These are phyloP conservation scores for Epiblema foenella DNA, from an alignment of 2,888 invertebrate genomes.

Conservation along the genomic window DNA sequence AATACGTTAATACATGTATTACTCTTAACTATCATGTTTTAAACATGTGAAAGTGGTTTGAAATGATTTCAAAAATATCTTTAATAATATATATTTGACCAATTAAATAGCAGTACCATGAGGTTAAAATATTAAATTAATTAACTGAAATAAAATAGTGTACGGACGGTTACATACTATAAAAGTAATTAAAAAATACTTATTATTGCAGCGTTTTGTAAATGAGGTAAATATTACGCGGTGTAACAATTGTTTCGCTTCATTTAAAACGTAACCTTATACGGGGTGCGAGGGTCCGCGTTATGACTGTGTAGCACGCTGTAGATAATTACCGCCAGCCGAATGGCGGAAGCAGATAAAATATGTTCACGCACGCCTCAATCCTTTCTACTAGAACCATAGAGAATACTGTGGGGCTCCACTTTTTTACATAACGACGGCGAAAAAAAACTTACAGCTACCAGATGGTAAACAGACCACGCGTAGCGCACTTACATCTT, in stretches of 20 bases:
- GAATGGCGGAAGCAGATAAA: slow-evolving; percentile 75
- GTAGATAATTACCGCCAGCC: slow-evolving; percentile 74
- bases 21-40: background rate
- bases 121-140: too few species aligned
- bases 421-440: too few species aligned
- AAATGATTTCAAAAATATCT: too few species aligned
- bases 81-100: too few species aligned
- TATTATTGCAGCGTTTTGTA: background rate
- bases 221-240: background rate
- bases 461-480: too few species aligned
- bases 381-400: slow-evolving; percentile 55
- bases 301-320: slow-evolving; percentile 77
- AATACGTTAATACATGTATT: background rate
- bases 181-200: background rate
- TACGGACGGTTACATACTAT: too few species aligned
- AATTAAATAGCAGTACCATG: too few species aligned
- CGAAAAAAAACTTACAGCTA: too few species aligned
- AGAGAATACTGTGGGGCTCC: background rate
- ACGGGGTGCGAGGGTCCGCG: slow-evolving; percentile 50
- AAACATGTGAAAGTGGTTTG: background rate
- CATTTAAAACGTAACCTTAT: slow-evolving; percentile 26
- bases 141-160: too few species aligned
- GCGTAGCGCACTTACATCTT: too few species aligned
- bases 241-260: slow-evolving; percentile 3
- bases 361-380: slow-evolving; percentile 82